Evolutionary conservation across 1,140 invertebrate species (phyloP).

Genomic region (Caenorhabditis inopinata): DNA sequence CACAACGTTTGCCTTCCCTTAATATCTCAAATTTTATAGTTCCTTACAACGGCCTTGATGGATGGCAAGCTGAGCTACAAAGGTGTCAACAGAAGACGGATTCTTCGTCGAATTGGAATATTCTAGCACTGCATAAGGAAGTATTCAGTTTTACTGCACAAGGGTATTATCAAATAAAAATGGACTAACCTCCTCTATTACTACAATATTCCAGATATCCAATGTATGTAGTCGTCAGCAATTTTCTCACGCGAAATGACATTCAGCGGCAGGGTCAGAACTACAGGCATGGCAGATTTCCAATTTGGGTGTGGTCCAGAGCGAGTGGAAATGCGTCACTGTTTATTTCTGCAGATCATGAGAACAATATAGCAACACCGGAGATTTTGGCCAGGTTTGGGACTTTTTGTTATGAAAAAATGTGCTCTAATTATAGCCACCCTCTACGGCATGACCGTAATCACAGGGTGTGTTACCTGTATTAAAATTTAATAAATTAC

Average conservation of each 20-base stretch:
- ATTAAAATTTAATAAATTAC: no score
- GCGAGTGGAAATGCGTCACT: not conserved
- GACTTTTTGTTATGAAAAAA: not conserved
- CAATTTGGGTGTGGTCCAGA: slow-evolving; percentile 42
- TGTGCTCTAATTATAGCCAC: no score
- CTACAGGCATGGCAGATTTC: slow-evolving; percentile 30
- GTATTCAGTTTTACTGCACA: not conserved
- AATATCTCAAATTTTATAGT: not conserved
- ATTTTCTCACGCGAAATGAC: not conserved
- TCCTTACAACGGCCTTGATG: not conserved
- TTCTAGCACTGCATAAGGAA: not conserved
- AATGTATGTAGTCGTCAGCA: slow-evolving; percentile 11
- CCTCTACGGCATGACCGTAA: no score
- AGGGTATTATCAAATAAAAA: not conserved
- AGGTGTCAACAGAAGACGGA: slow-evolving; percentile 4
- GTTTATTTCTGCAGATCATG: slow-evolving; percentile 18
- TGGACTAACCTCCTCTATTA: no score
- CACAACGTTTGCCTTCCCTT: no score
- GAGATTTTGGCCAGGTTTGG: slow-evolving; percentile 10
- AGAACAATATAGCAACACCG: not conserved
- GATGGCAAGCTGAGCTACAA: not conserved
- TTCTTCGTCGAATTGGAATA: not conserved
- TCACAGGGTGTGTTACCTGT: no score
- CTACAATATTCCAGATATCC: slow-evolving; percentile 29
- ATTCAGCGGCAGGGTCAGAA: not conserved